phyloP scores from a whole-genome alignment of 92 coral and sea anemone species.

The Parazoanthus swiftii region DNA sequence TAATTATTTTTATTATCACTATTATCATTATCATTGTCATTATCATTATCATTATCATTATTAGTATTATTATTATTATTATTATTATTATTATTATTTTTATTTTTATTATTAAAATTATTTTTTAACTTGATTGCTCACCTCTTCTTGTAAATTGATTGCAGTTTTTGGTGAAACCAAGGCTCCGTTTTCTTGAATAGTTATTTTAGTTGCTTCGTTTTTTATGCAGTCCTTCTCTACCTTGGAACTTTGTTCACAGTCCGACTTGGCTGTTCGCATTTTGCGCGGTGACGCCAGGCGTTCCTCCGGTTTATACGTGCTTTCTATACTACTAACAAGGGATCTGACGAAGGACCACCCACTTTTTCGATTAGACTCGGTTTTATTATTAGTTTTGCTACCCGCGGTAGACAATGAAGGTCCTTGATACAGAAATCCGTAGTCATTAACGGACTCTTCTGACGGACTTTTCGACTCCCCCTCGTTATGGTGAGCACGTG shows the following conservation, averaged over 20 bases:
- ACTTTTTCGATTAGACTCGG: not conserved
- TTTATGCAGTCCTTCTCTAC: not conserved
- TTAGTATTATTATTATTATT: no score
- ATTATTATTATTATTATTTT: no score
- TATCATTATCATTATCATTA: no score
- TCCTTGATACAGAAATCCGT: conserved; percentile 31
- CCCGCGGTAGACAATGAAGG: conserved; percentile 13
- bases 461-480: not conserved
- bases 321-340: conserved; percentile 41
- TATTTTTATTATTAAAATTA: no score
- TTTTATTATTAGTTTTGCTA: not conserved
- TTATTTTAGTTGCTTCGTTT: not conserved
- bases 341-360: conserved; percentile 32
- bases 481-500: not conserved
- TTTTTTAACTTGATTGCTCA: not conserved
- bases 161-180: not conserved
- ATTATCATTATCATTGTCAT: no score
- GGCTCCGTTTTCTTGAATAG: not conserved
- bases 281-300: conserved; percentile 14
- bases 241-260: not conserved
- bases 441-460: not conserved
- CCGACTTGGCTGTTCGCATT: not conserved
- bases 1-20: no score
- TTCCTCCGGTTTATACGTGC: conserved; percentile 24
- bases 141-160: not conserved